Conservation (phyloP, 1,140 invertebrate genomes). For the Lineus longissimus region DNA sequence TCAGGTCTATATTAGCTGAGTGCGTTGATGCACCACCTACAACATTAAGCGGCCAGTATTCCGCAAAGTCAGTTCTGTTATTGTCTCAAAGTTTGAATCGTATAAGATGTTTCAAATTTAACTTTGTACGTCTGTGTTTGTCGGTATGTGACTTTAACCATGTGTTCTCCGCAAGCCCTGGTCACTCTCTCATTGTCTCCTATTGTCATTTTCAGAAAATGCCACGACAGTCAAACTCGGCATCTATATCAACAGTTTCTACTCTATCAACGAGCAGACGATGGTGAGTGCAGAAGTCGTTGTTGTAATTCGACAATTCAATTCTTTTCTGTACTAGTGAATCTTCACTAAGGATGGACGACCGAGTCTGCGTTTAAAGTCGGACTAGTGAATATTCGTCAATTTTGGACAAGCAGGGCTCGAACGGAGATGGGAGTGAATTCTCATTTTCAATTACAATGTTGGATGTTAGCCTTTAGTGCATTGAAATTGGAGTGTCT, state of each 20-base stretch:
- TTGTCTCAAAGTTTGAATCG: background rate
- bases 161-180: background rate
- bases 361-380: too few species aligned
- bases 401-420: too few species aligned
- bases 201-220: conserved; percentile 7
- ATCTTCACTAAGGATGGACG: too few species aligned
- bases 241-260: conserved; percentile 6
- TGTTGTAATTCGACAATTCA: background rate
- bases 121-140: background rate
- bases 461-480: too few species aligned
- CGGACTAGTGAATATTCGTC: too few species aligned
- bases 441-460: too few species aligned
- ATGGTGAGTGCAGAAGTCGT: conserved; percentile 6
- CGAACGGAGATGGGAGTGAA: too few species aligned
- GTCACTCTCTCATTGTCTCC: background rate
- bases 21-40: too few species aligned
- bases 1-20: too few species aligned
- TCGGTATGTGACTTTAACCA: background rate
- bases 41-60: too few species aligned
- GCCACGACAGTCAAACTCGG: background rate
- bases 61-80: too few species aligned
- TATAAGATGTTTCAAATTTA: background rate
- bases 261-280: conserved; percentile 2
- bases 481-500: too few species aligned
- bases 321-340: background rate